A percentile compares a stretch with the other conserved stretches of the same genome.
These are phyloP conservation scores for Sinohyriopsis cumingii DNA, from an alignment of 2,888 invertebrate species.

Conservation along the genomic window DNA sequence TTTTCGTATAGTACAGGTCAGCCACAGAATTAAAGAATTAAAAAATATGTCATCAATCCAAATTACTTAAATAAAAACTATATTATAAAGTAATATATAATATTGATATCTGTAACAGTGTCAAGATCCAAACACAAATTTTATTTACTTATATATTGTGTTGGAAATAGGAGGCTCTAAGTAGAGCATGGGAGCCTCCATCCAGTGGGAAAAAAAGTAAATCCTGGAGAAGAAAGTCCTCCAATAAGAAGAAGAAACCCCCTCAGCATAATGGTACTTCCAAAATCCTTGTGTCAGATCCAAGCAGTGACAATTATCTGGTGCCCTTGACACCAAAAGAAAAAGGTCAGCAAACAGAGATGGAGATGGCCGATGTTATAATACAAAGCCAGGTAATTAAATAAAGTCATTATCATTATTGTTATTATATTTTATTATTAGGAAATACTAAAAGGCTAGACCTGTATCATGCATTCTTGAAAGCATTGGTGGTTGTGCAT, in stretches of 20 bases:
- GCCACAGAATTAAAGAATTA: too few species aligned
- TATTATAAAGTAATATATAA: too few species aligned
- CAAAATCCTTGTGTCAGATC: slow-evolving; percentile 50
- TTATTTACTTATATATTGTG: too few species aligned
- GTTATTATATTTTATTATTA: too few species aligned
- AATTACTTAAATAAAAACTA: too few species aligned
- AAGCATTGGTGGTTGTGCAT: too few species aligned
- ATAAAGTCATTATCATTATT: too few species aligned
- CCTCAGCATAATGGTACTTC: slow-evolving; percentile 48
- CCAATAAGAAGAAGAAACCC: slow-evolving; percentile 34
- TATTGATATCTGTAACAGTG: too few species aligned
- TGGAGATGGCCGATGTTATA: slow-evolving; percentile 28
- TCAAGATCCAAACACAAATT: neutral
- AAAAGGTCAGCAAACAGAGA: slow-evolving; percentile 6
- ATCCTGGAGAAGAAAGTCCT: slow-evolving; percentile 35
- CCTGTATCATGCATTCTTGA: too few species aligned
- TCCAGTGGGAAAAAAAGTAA: slow-evolving; percentile 45
- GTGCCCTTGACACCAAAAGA: slow-evolving; percentile 32
- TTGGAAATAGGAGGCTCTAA: slow-evolving; percentile 48
- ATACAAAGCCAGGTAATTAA: neutral
- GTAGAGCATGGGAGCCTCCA: slow-evolving; percentile 56
- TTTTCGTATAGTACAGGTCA: too few species aligned
- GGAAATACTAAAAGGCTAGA: too few species aligned
- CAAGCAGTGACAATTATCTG: slow-evolving; percentile 58
- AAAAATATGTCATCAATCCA: too few species aligned